phyloP scores from a whole-genome alignment of 2,888 invertebrate species.

The Schizotus pectinicornis region DNA sequence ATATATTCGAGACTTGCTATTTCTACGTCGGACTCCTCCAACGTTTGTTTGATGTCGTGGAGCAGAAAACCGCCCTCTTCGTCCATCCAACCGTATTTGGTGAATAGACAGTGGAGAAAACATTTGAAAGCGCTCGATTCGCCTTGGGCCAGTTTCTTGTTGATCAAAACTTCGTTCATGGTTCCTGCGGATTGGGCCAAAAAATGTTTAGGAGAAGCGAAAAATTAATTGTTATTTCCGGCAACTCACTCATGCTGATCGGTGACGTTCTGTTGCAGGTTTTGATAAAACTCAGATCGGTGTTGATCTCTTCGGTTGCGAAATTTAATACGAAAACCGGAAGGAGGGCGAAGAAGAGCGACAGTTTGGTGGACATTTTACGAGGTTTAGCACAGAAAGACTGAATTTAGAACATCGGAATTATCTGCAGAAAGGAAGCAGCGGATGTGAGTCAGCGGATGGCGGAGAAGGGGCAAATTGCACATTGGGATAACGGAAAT shows the following conservation, averaged over 20 bases:
- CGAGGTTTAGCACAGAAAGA: no score
- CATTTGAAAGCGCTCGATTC: slow-evolving; percentile 52
- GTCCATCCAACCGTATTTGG: slow-evolving; percentile 57
- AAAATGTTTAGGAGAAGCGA: neutral
- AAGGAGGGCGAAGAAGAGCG: no score
- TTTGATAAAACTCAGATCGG: slow-evolving; percentile 50
- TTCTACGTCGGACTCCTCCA: slow-evolving; percentile 50
- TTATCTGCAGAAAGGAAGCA: no score
- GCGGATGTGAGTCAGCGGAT: no score
- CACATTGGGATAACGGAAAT: no score
- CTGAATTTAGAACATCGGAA: no score
- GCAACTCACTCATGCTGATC: slow-evolving; percentile 50
- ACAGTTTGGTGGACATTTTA: no score
- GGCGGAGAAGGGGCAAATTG: no score
- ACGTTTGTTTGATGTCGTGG: slow-evolving; percentile 48
- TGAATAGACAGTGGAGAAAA: slow-evolving; percentile 55
- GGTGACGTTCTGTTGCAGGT: slow-evolving; percentile 53
- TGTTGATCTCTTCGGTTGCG: slow-evolving; percentile 41
- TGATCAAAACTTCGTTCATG: slow-evolving; percentile 54
- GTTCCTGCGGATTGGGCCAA: slow-evolving; percentile 40
- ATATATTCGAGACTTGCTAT: slow-evolving; percentile 48
- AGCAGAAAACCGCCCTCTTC: slow-evolving; percentile 55
- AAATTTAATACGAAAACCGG: slow-evolving; percentile 10
- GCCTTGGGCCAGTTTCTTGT: slow-evolving; percentile 46
- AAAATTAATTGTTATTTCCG: slow-evolving; percentile 8